Evolutionary conservation across 2,113 vertebrate species (phyloP), one percentile per base, ranked within the genome.

Genomic region (Sorex fumeus): DNA sequence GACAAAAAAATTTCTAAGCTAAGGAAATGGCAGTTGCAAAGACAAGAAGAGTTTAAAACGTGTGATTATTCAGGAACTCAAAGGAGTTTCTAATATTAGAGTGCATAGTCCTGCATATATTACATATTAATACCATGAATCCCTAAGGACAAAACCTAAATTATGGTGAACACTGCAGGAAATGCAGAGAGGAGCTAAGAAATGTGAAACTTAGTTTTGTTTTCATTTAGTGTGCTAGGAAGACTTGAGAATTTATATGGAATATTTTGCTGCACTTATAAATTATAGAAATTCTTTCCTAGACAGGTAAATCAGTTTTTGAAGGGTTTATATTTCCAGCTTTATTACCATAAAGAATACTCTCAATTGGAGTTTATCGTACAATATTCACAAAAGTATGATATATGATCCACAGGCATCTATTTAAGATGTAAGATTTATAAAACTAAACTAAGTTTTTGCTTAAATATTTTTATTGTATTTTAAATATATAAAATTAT

Each of bases 191-290:
- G 80, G n/a, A 75, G 13, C 7, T 83, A 93, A 76, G 34, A 84
- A 77, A 72, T 84, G 45, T 84, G 47, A 81, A 94, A 45, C 6
- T 93, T 86, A 81, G 53, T n/a, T 93, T 94, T 95, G n/a, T 91
- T 90, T 87, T 87, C 28, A 83, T 53, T 79, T 90, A 78, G 30
- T 84, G n/a, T 13, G 11, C 47, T 94, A 53, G 10, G 45, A 82
- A 91, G 84, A 79, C 57, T 87, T 92, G 57, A 94, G 40, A 77
- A 78, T 76, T 91, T 79, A 47, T 91, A 47, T 45, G 50, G 43
- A 60, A 75, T 87, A 34, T 71, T 76, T 86, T 86, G 16, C 30
- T 91, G 43, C 90, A 30, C 34, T 79, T 75, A 91, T 60, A 91
- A 79, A 91, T 86, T 72, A 91, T 16, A 81, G 40, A 86, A 27